phyloP scores from a whole-genome alignment of 35 echinoderm and acorn worm genomes.

The Diadema setosum region DNA sequence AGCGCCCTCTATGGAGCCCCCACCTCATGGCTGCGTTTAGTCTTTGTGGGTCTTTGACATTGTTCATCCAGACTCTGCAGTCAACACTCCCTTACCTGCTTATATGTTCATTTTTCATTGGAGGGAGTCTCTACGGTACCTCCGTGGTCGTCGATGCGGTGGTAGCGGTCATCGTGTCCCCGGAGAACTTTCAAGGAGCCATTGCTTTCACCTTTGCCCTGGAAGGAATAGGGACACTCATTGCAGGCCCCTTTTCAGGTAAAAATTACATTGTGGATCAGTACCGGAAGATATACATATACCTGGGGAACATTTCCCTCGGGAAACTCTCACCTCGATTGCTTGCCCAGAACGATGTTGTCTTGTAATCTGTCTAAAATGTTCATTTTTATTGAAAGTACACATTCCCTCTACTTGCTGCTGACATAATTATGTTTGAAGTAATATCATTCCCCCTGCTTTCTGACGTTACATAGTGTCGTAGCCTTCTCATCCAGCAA shows the following conservation, averaged over 20 bases:
- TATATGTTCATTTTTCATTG: neutral
- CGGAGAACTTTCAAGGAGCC: neutral
- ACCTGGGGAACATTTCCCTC: too few relatives aligned
- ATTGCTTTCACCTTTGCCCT: constrained; percentile 7
- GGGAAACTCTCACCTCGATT: too few relatives aligned
- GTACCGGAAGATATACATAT: too few relatives aligned
- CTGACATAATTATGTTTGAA: too few relatives aligned
- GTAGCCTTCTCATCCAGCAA: too few relatives aligned
- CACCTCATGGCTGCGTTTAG: neutral
- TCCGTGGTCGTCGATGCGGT: neutral
- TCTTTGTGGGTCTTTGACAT: neutral
- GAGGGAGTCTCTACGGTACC: neutral
- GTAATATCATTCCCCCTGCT: too few relatives aligned
- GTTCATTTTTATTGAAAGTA: too few relatives aligned
- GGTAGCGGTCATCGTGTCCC: neutral
- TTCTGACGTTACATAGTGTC: too few relatives aligned
- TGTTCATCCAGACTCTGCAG: neutral
- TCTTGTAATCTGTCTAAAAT: too few relatives aligned
- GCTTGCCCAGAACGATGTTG: too few relatives aligned
- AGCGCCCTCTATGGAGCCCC: neutral
- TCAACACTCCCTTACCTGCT: neutral
- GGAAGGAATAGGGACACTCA: neutral
- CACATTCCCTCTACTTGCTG: too few relatives aligned
- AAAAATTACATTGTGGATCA: too few relatives aligned
- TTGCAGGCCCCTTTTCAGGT: neutral